Evolutionary conservation across 2,113 vertebrate genomes (phyloP).

Genomic region (Menura novaehollandiae): DNA sequence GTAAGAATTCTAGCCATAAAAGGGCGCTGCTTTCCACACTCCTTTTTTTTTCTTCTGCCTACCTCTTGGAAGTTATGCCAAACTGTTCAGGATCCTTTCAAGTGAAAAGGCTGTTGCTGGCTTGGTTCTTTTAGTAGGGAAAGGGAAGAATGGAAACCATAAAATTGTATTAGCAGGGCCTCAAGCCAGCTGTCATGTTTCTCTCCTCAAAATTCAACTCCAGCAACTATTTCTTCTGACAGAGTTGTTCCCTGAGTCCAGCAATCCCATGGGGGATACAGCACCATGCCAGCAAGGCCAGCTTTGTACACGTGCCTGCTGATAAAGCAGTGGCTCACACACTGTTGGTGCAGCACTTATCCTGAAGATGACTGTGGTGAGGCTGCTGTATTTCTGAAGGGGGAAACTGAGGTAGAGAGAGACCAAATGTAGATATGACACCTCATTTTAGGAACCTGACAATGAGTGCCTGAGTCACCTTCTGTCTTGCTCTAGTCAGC

Average conservation of each 20-base stretch:
- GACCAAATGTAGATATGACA: background rate
- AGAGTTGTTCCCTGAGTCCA: background rate
- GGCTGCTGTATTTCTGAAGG: background rate
- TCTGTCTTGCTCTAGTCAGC: background rate
- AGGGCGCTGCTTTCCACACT: background rate
- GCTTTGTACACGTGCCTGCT: background rate
- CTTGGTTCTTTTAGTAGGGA: background rate
- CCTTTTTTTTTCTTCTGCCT: background rate
- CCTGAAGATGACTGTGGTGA: background rate
- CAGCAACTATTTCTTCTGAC: background rate
- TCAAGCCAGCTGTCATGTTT: background rate
- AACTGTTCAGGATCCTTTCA: background rate
- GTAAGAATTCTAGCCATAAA: conserved; percentile 68
- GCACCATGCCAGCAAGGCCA: background rate
- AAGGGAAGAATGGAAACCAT: background rate
- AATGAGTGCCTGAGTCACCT: rapidly evolving
- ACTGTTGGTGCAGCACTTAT: background rate
- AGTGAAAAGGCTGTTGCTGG: background rate
- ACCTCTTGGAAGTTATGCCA: background rate
- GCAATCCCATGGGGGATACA: background rate
- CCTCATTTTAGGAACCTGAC: background rate
- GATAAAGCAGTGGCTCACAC: background rate
- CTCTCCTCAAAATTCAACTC: background rate
- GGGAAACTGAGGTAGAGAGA: background rate
- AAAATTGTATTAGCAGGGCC: background rate